Conservation (phyloP, 2,888 invertebrate species). For the Lydus trimaculatus region DNA sequence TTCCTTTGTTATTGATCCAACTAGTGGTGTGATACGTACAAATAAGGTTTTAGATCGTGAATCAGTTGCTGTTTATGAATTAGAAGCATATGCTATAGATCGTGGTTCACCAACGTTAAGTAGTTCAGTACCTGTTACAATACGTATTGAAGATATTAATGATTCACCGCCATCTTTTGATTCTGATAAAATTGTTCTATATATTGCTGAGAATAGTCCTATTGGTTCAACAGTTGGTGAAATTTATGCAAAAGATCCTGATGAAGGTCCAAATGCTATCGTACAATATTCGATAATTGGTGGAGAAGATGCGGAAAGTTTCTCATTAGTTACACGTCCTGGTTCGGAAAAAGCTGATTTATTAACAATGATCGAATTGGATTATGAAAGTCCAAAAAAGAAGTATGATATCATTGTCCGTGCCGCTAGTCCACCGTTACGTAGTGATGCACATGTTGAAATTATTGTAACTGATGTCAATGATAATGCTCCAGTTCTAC, state of each 20-base stretch:
- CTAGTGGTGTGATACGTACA: constrained; percentile 90
- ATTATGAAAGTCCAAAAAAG: constrained; percentile 95
- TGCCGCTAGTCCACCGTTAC: constrained; percentile 88
- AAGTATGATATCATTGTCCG: constrained; percentile 87
- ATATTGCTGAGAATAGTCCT: constrained; percentile 95
- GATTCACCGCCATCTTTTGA: constrained; percentile 91
- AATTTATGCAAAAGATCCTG: constrained; percentile 89
- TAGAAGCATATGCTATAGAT: constrained; percentile 90
- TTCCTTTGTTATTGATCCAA: constrained; percentile 91
- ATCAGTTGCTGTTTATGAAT: constrained; percentile 81
- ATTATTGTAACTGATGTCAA: constrained; percentile 92
- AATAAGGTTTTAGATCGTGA: constrained; percentile 92
- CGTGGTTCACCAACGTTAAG: constrained; percentile 70
- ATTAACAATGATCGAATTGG: constrained; percentile 88
- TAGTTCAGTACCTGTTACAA: constrained; percentile 72
- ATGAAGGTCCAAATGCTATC: constrained; percentile 89
- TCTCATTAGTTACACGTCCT: constrained; percentile 80
- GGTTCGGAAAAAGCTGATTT: constrained; percentile 88
- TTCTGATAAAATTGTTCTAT: constrained; percentile 85
- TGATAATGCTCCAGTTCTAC: constrained; percentile 91
- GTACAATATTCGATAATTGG: constrained; percentile 95
- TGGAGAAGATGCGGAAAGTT: constrained; percentile 88
- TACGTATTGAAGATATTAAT: constrained; percentile 87
- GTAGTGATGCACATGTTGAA: constrained; percentile 88
- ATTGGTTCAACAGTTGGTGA: constrained; percentile 93